Conservation (phyloP, 1,140 invertebrate species). For the Wiebesia pumilae region DNA sequence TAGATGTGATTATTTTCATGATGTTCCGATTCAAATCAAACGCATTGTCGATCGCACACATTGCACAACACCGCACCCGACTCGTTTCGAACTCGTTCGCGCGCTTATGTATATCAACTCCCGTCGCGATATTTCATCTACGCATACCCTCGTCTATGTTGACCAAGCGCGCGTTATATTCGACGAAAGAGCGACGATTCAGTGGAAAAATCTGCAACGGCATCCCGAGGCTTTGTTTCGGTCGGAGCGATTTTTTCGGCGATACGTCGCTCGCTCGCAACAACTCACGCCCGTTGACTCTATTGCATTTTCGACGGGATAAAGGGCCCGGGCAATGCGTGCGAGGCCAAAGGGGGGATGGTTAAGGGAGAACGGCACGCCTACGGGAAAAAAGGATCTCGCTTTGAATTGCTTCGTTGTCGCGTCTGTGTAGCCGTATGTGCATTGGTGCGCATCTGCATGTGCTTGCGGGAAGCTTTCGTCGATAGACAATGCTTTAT, state of each 20-base stretch:
- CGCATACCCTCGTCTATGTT: background rate
- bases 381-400: background rate
- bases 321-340: background rate
- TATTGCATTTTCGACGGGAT: conserved; percentile 39
- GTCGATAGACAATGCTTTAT: conserved; percentile 27
- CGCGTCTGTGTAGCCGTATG: background rate
- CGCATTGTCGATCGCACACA: conserved; percentile 5
- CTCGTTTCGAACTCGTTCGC: background rate
- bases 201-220: background rate
- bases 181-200: background rate
- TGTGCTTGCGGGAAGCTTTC: background rate
- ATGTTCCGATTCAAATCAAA: conserved; percentile 11
- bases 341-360: background rate
- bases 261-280: background rate
- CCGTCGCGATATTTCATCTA: conserved; percentile 26
- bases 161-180: background rate
- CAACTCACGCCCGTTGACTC: background rate
- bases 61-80: background rate
- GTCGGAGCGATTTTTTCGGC: conserved; percentile 10
- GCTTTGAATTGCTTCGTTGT: background rate
- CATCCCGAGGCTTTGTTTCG: conserved; percentile 3
- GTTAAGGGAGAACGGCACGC: background rate
- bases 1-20: conserved; percentile 44
- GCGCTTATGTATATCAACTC: background rate
- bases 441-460: background rate